These are phyloP conservation scores for Craterocephalus amniculus DNA, from an alignment of 2,797 vertebrate genomes.

Conservation along the genomic window DNA sequence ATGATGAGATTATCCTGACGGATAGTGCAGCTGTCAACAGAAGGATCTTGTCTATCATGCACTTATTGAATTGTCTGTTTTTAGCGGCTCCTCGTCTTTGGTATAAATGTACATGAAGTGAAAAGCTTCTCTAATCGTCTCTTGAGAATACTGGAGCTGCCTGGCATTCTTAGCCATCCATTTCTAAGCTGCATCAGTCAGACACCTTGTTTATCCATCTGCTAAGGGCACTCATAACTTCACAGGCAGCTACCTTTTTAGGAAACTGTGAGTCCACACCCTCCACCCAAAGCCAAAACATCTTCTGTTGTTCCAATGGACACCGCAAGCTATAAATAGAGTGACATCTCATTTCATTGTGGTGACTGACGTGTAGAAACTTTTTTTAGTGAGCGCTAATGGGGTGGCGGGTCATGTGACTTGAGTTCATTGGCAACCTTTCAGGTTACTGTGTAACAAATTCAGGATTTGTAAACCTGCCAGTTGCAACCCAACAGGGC, in stretches of 20 bases:
- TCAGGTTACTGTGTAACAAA: conserved; percentile 65
- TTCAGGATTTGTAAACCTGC: conserved; percentile 65
- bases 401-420: conserved; percentile 65
- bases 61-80: conserved; percentile 41
- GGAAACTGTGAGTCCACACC: conserved; percentile 25
- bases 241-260: conserved; percentile 59
- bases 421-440: conserved; percentile 61
- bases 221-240: conserved; percentile 58
- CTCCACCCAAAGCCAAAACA: conserved; percentile 24
- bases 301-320: conserved; percentile 33
- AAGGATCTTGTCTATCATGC: conserved; percentile 1
- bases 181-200: conserved; percentile 72
- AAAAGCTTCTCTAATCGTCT: conserved; percentile 76
- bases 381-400: conserved; percentile 49
- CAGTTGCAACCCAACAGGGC: conserved; percentile 49
- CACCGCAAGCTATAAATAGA: conserved; percentile 69
- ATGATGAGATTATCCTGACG: conserved; percentile 17
- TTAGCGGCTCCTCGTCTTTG: conserved; percentile 53
- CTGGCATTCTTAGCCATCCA: conserved; percentile 60
- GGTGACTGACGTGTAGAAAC: conserved; percentile 40
- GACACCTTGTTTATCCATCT: conserved; percentile 80
- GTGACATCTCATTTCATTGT: conserved; percentile 52
- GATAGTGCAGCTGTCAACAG: conserved; percentile 19
- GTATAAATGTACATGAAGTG: conserved; percentile 75
- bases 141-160: conserved; percentile 66